A percentile compares a stretch with the other conserved stretches of the same genome.
Conservation (phyloP, 2,797 vertebrate genomes). For the Orientallactaga sibirica region DNA sequence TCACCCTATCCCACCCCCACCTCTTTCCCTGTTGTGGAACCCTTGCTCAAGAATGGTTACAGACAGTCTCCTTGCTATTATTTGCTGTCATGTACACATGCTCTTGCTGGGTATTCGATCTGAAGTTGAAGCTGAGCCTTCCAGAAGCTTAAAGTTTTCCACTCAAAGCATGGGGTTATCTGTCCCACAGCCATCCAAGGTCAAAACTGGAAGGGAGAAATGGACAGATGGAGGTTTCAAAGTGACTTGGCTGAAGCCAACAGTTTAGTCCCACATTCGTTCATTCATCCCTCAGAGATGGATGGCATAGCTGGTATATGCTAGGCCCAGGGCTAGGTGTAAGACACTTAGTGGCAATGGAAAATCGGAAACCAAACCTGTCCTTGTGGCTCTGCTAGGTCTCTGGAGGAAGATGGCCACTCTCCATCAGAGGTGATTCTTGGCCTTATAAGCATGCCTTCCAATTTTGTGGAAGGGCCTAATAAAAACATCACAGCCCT, state of each 20-base stretch:
- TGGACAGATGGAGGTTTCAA: neutral
- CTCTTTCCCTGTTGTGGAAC: neutral
- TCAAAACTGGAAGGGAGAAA: neutral
- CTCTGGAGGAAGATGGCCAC: neutral
- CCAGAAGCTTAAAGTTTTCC: neutral
- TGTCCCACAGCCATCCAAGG: neutral
- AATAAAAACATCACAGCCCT: neutral
- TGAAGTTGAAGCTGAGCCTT: neutral
- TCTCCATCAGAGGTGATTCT: slow-evolving; percentile 2
- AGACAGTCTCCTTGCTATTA: no score
- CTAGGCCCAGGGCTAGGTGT: neutral
- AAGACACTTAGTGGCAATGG: neutral
- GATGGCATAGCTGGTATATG: neutral
- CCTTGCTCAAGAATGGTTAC: neutral
- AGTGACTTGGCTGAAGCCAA: neutral
- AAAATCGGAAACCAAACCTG: neutral
- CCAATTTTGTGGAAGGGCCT: neutral
- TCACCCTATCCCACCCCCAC: no score
- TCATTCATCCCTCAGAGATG: neutral
- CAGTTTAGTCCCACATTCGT: no score
- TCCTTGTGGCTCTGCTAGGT: neutral
- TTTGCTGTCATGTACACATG: neutral
- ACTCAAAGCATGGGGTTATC: neutral
- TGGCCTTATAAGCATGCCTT: neutral
- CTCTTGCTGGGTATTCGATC: neutral